Base-by-base conservation (phyloP, 2,888 invertebrate species). In the Aricia artaxerxes region DNA sequence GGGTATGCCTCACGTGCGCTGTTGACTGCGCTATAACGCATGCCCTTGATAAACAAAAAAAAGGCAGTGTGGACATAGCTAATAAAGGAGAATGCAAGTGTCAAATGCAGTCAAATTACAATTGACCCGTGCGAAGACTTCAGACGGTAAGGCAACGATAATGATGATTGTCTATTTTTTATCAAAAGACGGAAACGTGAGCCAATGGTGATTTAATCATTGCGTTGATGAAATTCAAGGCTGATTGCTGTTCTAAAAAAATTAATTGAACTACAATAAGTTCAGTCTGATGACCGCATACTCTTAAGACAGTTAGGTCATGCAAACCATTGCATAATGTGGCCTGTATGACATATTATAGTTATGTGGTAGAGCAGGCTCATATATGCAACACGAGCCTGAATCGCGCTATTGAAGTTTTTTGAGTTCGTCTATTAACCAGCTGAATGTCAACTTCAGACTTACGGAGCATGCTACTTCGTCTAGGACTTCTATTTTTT, bases 141-240 rank as follows among this genome's bases (percentile, higher is more conserved):
- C 69, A 69, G 35, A 69, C 69, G 69, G 69, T 69, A 38, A 13
- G 6, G 69, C 35, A 13, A 35, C 5, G 69, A 35, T 69, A 35
- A 38, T 38, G 16, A 38, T 69, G 69, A 69, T 38, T 69, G 69
- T 69, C 13, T 38, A 38, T 38, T 69, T 69, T 69, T 69, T 69
- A 38, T 69, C 35, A 69, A 69, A 5, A 69, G 69, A 69, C 69
- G 69, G 69, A 69, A 69, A 69, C 64, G 31, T 69, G 11, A 35
- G 69, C 69, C 35, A 38, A 69, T 38, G 69, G 69, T 69, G 69
- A 69, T 69, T 69, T 38, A 69, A 38, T 38, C 69, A 69, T 38
- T 69, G 4, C 69, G 69, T 38, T 69, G 69, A 69, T 69, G 69
- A 69, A 69, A 35, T 38, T 69, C 69, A 69, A 69, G 69, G 69